Base-by-base conservation (phyloP, 2,888 invertebrate species). In the Stenoptilia bipunctidactyla region DNA sequence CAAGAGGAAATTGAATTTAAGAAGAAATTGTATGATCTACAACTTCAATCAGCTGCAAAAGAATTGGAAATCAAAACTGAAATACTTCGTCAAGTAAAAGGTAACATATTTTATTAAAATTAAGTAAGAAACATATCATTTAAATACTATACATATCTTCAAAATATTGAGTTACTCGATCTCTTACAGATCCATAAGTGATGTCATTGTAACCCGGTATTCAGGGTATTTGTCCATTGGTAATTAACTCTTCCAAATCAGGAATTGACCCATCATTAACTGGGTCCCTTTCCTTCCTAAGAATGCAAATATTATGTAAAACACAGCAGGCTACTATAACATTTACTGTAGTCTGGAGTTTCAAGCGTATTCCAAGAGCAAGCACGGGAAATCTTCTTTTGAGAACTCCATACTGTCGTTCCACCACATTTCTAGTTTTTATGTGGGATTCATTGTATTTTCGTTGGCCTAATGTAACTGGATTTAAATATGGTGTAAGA, bases 371-470 rank as follows among this genome's bases (percentile, higher is more conserved):
- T 15, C 58, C 60, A 15, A 55, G 15, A 12, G 55, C 48, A 33
- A 61, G 41, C 12, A 52, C 44, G 27, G 61, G 61, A 47, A 61
- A 59, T 38, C 57, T 15, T 40, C 52, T 38, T 42, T 60, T 58
- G 36, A 42, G 42, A 13, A 56, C 43, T 10, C 57, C 55, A 53
- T 52, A 58, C 13, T 40, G 49, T n/a, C 51, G 36, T 44, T 51
- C 46, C n/a, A 51, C 48, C 9, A 40, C 39, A 41, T 50, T 51
- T 25, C 48, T 47, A 8, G 47, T 49, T 39, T 30, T 43, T 6
- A 45, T 51, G 9, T 51, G 49, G 33, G 47, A 40, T 30, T 45
- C 46, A 40, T 50, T 53, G 15, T 48, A 50, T 34, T 27, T 27
- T 2, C 36, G 37, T 36, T 48, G 46, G 6, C 36, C 41, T 13